These are phyloP conservation scores for Drosophila anomalata DNA, from an alignment of 2,888 invertebrate genomes.

Conservation along the genomic window DNA sequence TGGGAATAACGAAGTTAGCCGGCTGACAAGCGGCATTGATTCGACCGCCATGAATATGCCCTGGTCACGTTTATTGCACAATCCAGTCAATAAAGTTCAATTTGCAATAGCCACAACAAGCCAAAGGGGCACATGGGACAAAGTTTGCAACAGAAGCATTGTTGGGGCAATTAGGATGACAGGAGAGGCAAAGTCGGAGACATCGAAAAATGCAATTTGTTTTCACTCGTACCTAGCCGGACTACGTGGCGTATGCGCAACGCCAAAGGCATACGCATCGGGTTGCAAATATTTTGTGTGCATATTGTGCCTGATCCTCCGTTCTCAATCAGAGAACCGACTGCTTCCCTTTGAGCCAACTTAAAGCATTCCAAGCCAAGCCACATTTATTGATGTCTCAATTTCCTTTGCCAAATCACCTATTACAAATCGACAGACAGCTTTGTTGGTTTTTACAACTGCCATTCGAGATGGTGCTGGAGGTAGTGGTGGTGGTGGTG, in stretches of 20 bases:
- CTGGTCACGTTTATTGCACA: conserved; percentile 49
- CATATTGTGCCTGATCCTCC: conserved; percentile 9
- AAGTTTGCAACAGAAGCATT: conserved; percentile 30
- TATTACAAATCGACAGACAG: conserved; percentile 76
- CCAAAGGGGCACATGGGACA: not conserved
- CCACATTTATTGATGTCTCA: conserved; percentile 81
- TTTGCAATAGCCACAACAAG: conserved; percentile 42
- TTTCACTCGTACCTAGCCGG: conserved; percentile 9
- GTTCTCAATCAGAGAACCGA: conserved; percentile 7
- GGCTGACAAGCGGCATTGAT: conserved; percentile 53
- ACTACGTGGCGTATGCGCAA: conserved; percentile 34
- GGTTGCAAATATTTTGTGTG: conserved; percentile 4
- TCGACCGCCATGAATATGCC: conserved; percentile 23
- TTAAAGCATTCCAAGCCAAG: conserved; percentile 54
- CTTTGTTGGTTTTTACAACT: conserved; percentile 43
- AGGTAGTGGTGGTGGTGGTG: conserved; percentile 21
- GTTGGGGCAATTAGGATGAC: conserved; percentile 57
- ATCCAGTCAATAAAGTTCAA: conserved; percentile 65
- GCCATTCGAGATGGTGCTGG: conserved; percentile 22
- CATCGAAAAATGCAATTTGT: conserved; percentile 7
- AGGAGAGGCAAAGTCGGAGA: conserved; percentile 30
- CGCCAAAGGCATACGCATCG: conserved; percentile 3
- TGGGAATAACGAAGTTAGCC: conserved; percentile 55
- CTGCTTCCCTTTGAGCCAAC: conserved; percentile 15
- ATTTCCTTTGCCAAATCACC: conserved; percentile 79